These are phyloP conservation scores for Styela clava DNA, from an alignment of 23 tunicate genomes.

Conservation along the genomic window DNA sequence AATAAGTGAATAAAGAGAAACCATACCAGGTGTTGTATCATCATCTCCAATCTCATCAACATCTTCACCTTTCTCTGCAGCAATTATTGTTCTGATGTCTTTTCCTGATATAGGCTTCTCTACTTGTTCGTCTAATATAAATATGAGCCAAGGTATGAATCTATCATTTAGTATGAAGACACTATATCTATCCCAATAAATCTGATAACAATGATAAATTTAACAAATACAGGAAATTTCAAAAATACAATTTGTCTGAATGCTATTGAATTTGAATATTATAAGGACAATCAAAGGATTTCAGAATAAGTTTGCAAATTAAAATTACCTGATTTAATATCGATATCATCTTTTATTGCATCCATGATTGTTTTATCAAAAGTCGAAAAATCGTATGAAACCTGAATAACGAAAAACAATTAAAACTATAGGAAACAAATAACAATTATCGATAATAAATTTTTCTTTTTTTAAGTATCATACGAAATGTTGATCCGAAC, in stretches of 20 bases:
- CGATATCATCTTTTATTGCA: slow-evolving; percentile 18
- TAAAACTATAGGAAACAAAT: too few species aligned
- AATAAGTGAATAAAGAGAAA: neutral
- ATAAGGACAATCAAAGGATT: too few species aligned
- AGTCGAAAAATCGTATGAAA: slow-evolving; percentile 17
- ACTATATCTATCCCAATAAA: too few species aligned
- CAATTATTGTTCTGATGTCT: slow-evolving; percentile 32
- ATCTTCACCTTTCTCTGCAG: slow-evolving; percentile 29
- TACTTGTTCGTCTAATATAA: neutral
- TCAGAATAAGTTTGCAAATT: too few species aligned
- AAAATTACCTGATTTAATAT: neutral
- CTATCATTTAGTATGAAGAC: too few species aligned
- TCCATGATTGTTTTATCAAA: slow-evolving; percentile 27
- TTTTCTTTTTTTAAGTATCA: too few species aligned
- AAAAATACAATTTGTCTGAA: neutral
- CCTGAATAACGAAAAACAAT: neutral
- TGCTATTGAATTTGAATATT: too few species aligned
- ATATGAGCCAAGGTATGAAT: neutral
- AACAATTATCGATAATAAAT: too few species aligned
- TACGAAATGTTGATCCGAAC: too few species aligned
- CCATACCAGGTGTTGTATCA: neutral
- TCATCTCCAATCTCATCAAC: neutral
- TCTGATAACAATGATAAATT: neutral
- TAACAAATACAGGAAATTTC: neutral
- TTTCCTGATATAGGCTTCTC: slow-evolving; percentile 28